Evolutionary conservation across 2,888 invertebrate genomes (phyloP).

Genomic region (Orthosia incerta): DNA sequence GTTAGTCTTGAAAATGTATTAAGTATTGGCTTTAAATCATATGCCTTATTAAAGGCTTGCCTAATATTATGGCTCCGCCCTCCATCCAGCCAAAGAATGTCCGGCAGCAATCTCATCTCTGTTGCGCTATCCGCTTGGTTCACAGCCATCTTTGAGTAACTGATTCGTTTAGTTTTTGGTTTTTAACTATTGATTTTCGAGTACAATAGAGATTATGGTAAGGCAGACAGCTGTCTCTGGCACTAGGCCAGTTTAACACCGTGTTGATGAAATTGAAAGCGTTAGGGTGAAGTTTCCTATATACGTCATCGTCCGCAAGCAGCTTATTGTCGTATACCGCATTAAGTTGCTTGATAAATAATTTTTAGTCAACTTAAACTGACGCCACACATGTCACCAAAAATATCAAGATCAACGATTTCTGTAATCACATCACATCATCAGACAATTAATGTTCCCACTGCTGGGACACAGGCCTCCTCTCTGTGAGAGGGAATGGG

Average conservation of each 20-base stretch:
- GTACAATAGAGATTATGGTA: constrained; percentile 29
- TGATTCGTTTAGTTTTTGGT: neutral
- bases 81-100: neutral
- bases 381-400: too few relatives aligned
- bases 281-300: neutral
- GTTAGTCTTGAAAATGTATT: too few relatives aligned
- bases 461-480: too few relatives aligned
- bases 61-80: too few relatives aligned
- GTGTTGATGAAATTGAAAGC: constrained; percentile 11
- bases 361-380: too few relatives aligned
- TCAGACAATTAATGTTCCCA: too few relatives aligned
- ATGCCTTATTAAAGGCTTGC: neutral
- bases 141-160: neutral
- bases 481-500: too few relatives aligned
- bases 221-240: constrained; percentile 47
- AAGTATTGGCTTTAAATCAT: neutral
- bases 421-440: too few relatives aligned
- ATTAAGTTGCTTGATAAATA: neutral
- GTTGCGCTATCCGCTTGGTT: neutral
- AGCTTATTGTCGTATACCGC: neutral
- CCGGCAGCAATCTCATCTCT: neutral
- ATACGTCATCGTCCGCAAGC: neutral
- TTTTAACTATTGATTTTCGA: constrained; percentile 40
- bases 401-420: too few relatives aligned
- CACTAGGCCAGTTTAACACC: constrained; percentile 36